Evolutionary conservation across 2,113 vertebrate genomes (phyloP), one percentile per base, ranked within the genome.

Genomic region (Petrocephalus microphthalmus): DNA sequence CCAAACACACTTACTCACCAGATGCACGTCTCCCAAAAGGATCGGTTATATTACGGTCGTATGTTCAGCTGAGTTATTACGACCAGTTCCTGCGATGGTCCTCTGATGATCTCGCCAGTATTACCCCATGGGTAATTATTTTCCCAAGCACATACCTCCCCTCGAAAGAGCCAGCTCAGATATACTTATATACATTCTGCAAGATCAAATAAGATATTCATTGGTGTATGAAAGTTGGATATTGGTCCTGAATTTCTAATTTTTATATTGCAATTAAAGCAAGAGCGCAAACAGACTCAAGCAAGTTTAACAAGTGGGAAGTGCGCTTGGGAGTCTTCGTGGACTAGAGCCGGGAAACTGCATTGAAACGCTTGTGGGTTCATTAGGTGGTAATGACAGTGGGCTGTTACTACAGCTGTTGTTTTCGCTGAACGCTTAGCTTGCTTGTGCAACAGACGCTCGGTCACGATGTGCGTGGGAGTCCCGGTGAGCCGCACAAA

Each of bases 161-260:
- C 33, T 78, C 37, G 17, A 37, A 78, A 42, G 29, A 78, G 71
- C 33, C 15, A 37, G 33, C 71, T 2, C 7, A 42, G 42, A 2
- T 78, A 29, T 78, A 15, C 15, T 42, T 78, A 78, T 37, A 78
- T 33, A 42, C 71, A 42, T 78, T 19, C 17, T 33, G 19, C 29
- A 78, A 78, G 33, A 78, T 78, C 71, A 42, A 78, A 42, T 42
- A 78, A 78, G 33, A 78, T 74, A 74, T 42, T 78, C 33, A 78
- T 42, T 33, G 37, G 71, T 42, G 29, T 78, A 78, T 19, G 71
- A 78, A 78, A 2, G 71, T 15, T 78, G 71, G 29, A 33, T 29
- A 78, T 78, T 37, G 33, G 71, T 78, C 71, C 71, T 78, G 71
- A 78, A 78, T 74, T 71, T 74, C 67, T 74, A 17, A 71, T 37